phyloP scores from a whole-genome alignment of 2,113 vertebrate species.

The Trematocara macrostoma region DNA sequence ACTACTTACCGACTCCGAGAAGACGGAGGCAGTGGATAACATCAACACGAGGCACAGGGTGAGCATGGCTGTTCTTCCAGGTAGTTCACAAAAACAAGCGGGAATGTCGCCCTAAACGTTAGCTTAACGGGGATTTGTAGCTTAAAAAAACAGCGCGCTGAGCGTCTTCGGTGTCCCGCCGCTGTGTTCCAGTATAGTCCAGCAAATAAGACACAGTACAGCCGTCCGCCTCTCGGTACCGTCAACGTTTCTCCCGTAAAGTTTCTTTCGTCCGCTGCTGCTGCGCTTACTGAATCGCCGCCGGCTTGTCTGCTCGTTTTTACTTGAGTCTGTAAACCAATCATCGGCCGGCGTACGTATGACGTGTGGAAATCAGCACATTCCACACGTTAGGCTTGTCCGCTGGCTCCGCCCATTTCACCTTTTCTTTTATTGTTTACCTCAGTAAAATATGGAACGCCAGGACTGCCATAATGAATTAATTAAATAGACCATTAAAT shows the following conservation, averaged over 20 bases:
- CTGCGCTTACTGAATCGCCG: not conserved
- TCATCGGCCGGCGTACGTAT: not conserved
- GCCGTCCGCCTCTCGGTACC: not conserved
- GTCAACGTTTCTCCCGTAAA: accelerated
- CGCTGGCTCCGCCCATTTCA: not conserved
- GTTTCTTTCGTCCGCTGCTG: not conserved
- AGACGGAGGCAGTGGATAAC: constrained; percentile 55
- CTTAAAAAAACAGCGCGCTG: not conserved
- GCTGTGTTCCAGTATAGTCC: not conserved
- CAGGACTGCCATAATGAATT: no score
- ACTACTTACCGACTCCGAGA: constrained; percentile 74
- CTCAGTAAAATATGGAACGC: not conserved
- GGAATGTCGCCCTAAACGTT: not conserved
- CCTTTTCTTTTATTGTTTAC: not conserved
- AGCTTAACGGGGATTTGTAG: not conserved
- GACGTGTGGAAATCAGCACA: not conserved
- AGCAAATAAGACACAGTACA: not conserved
- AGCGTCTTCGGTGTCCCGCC: not conserved
- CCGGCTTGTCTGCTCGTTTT: not conserved
- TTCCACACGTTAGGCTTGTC: not conserved
- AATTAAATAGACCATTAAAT: no score
- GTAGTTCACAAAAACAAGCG: not conserved
- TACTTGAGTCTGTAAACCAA: constrained; percentile 14
- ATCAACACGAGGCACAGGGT: constrained; percentile 57
- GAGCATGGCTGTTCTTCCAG: constrained; percentile 48